Percentiles rank a stretch among this genome's conserved stretches.
Evolutionary conservation across 2,113 vertebrate species (phyloP).

Genomic region (Ivindomyrus marchei): DNA sequence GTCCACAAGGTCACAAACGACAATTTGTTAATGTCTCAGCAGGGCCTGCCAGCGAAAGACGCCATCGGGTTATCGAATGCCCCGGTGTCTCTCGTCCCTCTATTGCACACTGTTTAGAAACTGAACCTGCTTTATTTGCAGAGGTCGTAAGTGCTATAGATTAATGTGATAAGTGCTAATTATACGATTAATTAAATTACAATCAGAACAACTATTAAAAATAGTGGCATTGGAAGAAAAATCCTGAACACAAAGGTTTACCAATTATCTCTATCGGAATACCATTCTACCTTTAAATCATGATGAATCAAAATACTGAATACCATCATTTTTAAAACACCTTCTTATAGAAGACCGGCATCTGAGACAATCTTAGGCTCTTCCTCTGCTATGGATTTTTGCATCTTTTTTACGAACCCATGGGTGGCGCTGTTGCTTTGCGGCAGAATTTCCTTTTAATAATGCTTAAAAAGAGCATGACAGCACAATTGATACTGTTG

Average conservation of each 20-base stretch:
- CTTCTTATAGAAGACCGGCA: not conserved
- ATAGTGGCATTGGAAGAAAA: not conserved
- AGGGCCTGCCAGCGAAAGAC: constrained; percentile 19
- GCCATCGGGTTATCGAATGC: constrained; percentile 4
- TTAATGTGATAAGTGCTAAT: not conserved
- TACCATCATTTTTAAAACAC: not conserved
- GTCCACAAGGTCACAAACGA: constrained; percentile 50
- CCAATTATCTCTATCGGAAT: not conserved
- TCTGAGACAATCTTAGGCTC: not conserved
- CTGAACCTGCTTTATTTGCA: not conserved
- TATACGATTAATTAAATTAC: not conserved
- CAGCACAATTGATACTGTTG: not conserved
- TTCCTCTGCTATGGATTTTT: constrained; percentile 30
- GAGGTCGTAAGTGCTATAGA: not conserved
- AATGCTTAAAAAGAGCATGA: not conserved
- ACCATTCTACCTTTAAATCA: not conserved
- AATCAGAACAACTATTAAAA: not conserved
- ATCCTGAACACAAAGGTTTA: not conserved
- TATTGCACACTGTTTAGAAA: not conserved
- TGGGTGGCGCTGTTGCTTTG: constrained; percentile 65
- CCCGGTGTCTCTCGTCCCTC: not conserved
- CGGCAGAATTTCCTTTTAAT: constrained; percentile 18
- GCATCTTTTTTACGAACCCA: constrained; percentile 39
- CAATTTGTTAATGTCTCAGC: constrained; percentile 55
- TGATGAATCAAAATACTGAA: not conserved